Evolutionary conservation across 2,797 vertebrate species (phyloP), one percentile per base, ranked within the genome.

Genomic region (Brachymystax lenok): DNA sequence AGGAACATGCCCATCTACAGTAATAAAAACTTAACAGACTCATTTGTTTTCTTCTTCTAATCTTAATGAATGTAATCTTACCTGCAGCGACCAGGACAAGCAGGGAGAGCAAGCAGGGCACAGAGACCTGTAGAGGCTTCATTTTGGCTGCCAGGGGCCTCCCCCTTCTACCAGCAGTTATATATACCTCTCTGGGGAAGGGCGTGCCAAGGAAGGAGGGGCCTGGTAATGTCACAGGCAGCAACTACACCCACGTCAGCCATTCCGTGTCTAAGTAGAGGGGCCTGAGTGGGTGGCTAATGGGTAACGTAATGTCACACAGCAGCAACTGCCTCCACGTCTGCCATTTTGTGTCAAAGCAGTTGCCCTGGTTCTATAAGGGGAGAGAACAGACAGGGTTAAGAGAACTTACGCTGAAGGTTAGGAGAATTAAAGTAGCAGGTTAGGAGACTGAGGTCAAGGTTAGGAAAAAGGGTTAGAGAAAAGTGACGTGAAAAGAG

Each of bases 141-240:
- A 99, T 99, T 94, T 96, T 96, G 95, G 93, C 95, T 94, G 95
- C 95, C 95, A 95, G 96, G 94, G 95, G 94, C 91, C 90, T 91
- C 88, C 87, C 83, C 82, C 89, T 80, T 87, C 88, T 91, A 72
- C 79, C 78, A 46, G 73, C 61, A 14, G 90, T 91, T 95, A 96
- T 99, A 96, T 98, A 97, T 98, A 95, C 82, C 77, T 69, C 30
- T 2, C 73, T 5, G 75, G 74, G 85, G 88, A 85, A 93, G 95
- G 95, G 91, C 94, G 92, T 27, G 81, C 51, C 78, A 56, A 67
- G 14, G 82, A 66, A 8, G 83, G 88, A 88, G 87, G 87, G 87
- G 86, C 59, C 84, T 74, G 59, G 79, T 75, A 68, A 51, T 54
- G 72, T 77, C 52, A 3, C 40, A 27, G 5, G 52, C 17, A 69